Evolutionary conservation across 2,888 invertebrate species (phyloP).

Genomic region (Chrysolina oricalcia): DNA sequence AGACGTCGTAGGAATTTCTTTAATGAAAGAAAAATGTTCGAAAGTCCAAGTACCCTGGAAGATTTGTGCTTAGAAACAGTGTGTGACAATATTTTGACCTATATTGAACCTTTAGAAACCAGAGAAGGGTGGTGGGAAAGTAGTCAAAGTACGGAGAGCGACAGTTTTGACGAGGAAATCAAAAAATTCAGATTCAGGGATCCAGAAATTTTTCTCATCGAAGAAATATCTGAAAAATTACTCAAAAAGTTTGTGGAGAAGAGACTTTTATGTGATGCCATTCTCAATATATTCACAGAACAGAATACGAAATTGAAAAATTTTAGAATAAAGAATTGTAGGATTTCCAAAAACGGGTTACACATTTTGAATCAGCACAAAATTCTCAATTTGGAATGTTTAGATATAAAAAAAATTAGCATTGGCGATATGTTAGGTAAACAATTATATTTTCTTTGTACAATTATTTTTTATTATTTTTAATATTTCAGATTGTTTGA

Average conservation of each 20-base stretch:
- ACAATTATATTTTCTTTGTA: background rate
- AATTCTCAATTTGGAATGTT: constrained; percentile 77
- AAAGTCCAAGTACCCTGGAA: constrained; percentile 77
- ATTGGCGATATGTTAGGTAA: constrained; percentile 69
- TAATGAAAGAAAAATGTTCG: constrained; percentile 73
- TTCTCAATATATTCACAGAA: constrained; percentile 74
- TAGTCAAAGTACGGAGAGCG: constrained; percentile 48
- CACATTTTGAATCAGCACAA: constrained; percentile 78
- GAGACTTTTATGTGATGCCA: constrained; percentile 76
- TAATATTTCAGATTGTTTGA: constrained; percentile 74
- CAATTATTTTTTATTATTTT: background rate
- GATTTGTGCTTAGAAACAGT: constrained; percentile 79
- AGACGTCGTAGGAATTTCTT: too few species aligned
- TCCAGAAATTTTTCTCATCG: constrained; percentile 75
- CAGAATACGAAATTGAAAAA: constrained; percentile 76
- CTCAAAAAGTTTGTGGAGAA: constrained; percentile 74
- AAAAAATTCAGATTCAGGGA: constrained; percentile 71
- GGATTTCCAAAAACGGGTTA: constrained; percentile 76
- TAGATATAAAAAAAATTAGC: constrained; percentile 76
- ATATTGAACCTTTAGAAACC: constrained; percentile 63
- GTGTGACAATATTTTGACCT: constrained; percentile 76
- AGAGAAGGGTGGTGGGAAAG: constrained; percentile 53
- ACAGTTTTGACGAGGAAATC: constrained; percentile 52
- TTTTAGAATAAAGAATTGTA: constrained; percentile 76
- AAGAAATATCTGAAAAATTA: constrained; percentile 76